Percentiles rank a stretch among this genome's conserved stretches.
Conservation (phyloP, 2,797 vertebrate genomes). For the Tokudaia tokunoshimensis region DNA sequence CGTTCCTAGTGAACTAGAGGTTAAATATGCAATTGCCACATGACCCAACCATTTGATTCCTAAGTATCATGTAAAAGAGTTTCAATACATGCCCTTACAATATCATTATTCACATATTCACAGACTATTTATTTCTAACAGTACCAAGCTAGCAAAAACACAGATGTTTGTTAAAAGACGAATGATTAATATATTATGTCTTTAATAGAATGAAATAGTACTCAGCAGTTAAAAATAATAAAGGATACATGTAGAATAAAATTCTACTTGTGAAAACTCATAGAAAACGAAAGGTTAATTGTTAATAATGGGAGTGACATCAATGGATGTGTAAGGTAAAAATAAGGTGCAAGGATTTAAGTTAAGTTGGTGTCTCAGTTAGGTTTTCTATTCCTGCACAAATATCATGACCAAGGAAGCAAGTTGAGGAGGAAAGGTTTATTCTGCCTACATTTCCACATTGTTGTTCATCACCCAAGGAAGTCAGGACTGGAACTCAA, state of each 20-base stretch:
- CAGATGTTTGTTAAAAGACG: constrained; percentile 4
- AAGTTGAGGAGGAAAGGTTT: too few species aligned
- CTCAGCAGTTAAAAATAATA: constrained; percentile 41
- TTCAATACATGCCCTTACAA: neutral
- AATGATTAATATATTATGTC: constrained; percentile 18
- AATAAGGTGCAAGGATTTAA: neutral
- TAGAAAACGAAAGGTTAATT: constrained; percentile 40
- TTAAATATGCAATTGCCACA: neutral
- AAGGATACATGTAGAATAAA: neutral
- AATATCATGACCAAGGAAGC: too few species aligned
- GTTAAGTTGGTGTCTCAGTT: neutral
- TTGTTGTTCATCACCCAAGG: too few species aligned
- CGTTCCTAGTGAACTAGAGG: neutral
- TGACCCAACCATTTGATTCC: neutral
- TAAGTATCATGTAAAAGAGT: neutral
- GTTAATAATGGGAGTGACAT: neutral
- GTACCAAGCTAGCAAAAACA: neutral
- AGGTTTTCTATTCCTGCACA: too few species aligned
- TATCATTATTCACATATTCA: constrained; percentile 6
- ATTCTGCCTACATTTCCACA: too few species aligned
- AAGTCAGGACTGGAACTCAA: too few species aligned
- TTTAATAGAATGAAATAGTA: constrained; percentile 31
- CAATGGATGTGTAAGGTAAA: neutral
- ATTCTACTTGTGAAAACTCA: constrained; percentile 58
- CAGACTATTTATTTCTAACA: neutral